Conservation (phyloP, 2,888 invertebrate genomes). For the Tenthredo scrophulariae region DNA sequence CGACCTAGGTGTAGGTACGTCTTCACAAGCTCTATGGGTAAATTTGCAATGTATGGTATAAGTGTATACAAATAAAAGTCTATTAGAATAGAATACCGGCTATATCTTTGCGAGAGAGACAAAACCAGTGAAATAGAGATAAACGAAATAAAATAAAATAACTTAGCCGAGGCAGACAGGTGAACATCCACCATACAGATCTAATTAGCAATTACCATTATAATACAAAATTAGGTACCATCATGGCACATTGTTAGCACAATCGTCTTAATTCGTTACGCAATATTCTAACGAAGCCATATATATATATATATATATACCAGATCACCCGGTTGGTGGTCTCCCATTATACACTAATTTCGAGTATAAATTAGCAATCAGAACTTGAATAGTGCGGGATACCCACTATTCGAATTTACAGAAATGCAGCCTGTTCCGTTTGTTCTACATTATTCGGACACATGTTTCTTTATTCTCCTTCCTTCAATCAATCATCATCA, state of each 20-base stretch:
- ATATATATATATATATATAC: not conserved
- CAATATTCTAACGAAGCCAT: not conserved
- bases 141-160: not conserved
- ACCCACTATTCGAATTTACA: not conserved
- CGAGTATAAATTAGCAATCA: not conserved
- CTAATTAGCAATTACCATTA: constrained; percentile 46
- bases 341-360: constrained; percentile 14
- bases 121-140: not conserved
- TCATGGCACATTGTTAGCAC: constrained; percentile 18
- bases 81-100: not conserved
- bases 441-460: not conserved
- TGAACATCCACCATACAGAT: constrained; percentile 33
- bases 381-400: not conserved
- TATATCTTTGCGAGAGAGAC: not conserved
- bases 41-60: not conserved
- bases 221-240: constrained; percentile 35
- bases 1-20: not conserved
- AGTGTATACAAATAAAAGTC: not conserved
- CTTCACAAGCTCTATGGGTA: not conserved
- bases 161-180: constrained; percentile 15
- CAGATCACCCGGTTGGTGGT: constrained; percentile 27
- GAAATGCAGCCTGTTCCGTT: not conserved
- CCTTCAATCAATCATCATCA: too few relatives aligned
- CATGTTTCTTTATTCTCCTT: not conserved
- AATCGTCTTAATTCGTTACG: constrained; percentile 40